Evolutionary conservation across 2,113 vertebrate genomes (phyloP).

Genomic region (Rana temporaria): DNA sequence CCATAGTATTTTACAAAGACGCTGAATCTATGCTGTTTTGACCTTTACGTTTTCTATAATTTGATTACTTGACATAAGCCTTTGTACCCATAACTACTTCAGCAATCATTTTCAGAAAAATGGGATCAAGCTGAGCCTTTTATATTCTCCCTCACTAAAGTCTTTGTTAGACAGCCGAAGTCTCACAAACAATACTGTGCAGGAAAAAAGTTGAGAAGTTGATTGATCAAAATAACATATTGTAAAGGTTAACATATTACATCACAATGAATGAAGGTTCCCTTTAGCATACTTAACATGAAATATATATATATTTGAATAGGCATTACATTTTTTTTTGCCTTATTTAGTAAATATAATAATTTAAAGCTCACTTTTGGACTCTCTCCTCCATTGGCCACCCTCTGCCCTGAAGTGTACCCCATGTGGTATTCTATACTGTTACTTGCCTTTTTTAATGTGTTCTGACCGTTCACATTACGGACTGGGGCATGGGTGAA

Average conservation of each 20-base stretch:
- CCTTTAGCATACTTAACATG: slow-evolving; percentile 6
- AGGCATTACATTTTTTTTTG: background rate
- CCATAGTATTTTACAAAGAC: slow-evolving; percentile 29
- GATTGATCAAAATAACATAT: slow-evolving; percentile 57
- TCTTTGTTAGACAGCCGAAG: slow-evolving; percentile 40
- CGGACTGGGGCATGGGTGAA: no score
- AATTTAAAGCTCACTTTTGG: no score
- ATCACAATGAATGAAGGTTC: slow-evolving; percentile 9
- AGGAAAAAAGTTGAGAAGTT: slow-evolving; percentile 49
- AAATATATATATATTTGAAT: background rate
- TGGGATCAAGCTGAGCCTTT: slow-evolving; percentile 47
- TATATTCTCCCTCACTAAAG: slow-evolving; percentile 45
- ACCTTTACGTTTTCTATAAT: slow-evolving; percentile 54
- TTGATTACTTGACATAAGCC: slow-evolving; percentile 54
- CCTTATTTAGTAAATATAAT: background rate
- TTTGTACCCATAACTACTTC: slow-evolving; percentile 52
- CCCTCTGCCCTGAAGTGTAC: no score
- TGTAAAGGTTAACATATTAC: slow-evolving; percentile 54
- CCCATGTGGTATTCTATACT: no score
- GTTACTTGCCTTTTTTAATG: no score
- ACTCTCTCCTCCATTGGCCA: no score
- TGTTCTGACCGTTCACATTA: no score
- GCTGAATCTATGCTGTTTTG: slow-evolving; percentile 52
- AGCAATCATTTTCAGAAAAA: slow-evolving; percentile 51
- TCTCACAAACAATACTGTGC: slow-evolving; percentile 51